Percentiles rank a stretch among this genome's conserved stretches.
Evolutionary conservation across 2,797 vertebrate species (phyloP).

Genomic region (Pantherophis vulpinus): DNA sequence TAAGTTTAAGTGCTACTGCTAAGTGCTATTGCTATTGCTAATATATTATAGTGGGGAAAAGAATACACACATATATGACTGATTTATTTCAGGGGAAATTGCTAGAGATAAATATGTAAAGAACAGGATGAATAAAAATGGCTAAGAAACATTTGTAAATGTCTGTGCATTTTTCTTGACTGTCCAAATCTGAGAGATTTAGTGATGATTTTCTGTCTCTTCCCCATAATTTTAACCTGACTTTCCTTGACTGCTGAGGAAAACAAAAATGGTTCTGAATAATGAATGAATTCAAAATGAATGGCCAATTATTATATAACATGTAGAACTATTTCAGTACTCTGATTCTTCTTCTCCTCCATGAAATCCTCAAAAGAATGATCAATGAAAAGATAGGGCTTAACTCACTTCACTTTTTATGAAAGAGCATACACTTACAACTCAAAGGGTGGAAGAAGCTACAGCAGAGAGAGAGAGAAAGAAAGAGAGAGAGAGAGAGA

Average conservation of each 20-base stretch:
- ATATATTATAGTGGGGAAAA: not conserved
- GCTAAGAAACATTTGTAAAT: not conserved
- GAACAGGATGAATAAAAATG: not conserved
- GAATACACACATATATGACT: not conserved
- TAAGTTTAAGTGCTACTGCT: too few relatives aligned
- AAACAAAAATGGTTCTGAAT: not conserved
- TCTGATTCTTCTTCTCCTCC: not conserved
- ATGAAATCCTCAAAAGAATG: not conserved
- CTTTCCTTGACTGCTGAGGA: not conserved
- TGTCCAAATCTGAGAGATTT: not conserved
- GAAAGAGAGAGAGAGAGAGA: too few relatives aligned
- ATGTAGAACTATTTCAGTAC: not conserved
- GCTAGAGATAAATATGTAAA: not conserved
- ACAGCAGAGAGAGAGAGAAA: not conserved
- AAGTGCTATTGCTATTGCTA: too few relatives aligned
- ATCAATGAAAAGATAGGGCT: not conserved
- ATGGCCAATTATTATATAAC: not conserved
- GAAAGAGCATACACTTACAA: not conserved
- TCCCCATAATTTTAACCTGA: not conserved
- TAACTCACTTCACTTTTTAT: constrained; percentile 1
- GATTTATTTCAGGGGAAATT: not conserved
- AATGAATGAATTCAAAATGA: constrained; percentile 12
- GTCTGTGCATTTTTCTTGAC: not conserved
- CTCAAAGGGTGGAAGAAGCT: not conserved
- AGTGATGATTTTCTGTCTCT: not conserved